Base-by-base conservation (phyloP, 2,888 invertebrate species). In the Cephus rjabovi region DNA sequence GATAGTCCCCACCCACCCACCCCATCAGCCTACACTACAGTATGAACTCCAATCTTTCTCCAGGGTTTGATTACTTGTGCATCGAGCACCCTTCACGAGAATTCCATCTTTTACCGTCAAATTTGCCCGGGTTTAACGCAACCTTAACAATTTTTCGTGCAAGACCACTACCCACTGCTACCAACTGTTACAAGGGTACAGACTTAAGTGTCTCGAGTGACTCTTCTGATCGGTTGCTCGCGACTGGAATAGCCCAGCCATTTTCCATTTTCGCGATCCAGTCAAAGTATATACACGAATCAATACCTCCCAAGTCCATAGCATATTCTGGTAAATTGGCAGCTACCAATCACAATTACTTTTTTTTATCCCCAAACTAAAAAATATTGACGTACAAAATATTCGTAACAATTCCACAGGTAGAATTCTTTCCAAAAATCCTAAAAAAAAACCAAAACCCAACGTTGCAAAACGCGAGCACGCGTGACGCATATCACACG, bases 51-150 rank as follows among this genome's bases (percentile, higher is more conserved):
- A 86, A 86, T 86, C 86, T 89, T 85, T 83, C 82, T 84, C 79
- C 81, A 56, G 79, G 82, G 81, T 79, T 82, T 82, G 84, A 84
- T 87, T 86, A 85, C 85, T 84, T 80, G 80, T 85, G 81, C 84
- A 87, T 87, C 85, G 83, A 85, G 81, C 81, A 82, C 86, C 81
- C 84, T 86, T 81, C 82, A 79, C 83, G 69, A 79, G 81, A 85
- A 86, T 87, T 86, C 83, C 81, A 83, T 86, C 85, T 85, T 85
- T 87, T 83, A 84, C 83, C 83, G 81, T 79, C 81, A 86, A 88
- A 87, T 87, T 87, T 81, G 83, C 81, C 83, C 79, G 81, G 79
- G 84, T 86, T 84, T 83, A 82, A 80, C 83, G 81, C 77, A 79
- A 80, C 78, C 79, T 79, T 79, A 76, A 83, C 83, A 56, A 23